Base-by-base conservation (phyloP, 1,140 invertebrate genomes). In the Palaemon carinicauda region DNA sequence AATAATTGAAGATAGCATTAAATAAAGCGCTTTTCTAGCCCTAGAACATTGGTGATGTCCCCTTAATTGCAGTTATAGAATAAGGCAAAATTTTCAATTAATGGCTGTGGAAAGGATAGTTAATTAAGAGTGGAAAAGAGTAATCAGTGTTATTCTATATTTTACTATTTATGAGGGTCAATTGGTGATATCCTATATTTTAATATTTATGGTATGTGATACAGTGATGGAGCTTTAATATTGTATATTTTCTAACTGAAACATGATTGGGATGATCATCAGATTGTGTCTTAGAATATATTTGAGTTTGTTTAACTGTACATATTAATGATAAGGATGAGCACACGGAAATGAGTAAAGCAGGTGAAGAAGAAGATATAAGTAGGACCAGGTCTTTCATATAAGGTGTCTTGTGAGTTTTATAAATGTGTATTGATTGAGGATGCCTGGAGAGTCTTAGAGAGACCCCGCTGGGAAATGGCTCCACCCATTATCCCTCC, bases 141-240 rank as follows among this genome's bases (percentile, higher is more conserved):
- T 29, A 56, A 87, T 56, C 29, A 69, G 85, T 81, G 79, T 60
- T 80, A 77, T 31, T 56, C 53, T 87, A 52, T 81, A 80, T 80
- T 86, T 80, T 86, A 80, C 60, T 86, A 80, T 86, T 80, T 86
- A 80, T 86, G 79, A 81, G 80, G 80, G 60, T 60, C 85, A 87
- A 87, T 87, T 87, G 85, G 85, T 87, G 85, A 87, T 87, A 87
- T 75, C 77, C 74, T 87, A 79, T 87, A 80, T 85, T 80, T 86
- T 86, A 86, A 79, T 86, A 86, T 86, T 86, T 86, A 86, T 86
- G 84, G 84, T 80, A 80, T 86, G 84, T 86, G 84, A 86, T 86
- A 86, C 41, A 79, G 84, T 86, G 78, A 86, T 73, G 80, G 84
- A 86, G 84, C 84, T 86, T 86, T 86, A 86, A 86, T 86, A 86